These are phyloP conservation scores for Drosophila leontia DNA, from an alignment of 1,140 invertebrate genomes.

Conservation along the genomic window DNA sequence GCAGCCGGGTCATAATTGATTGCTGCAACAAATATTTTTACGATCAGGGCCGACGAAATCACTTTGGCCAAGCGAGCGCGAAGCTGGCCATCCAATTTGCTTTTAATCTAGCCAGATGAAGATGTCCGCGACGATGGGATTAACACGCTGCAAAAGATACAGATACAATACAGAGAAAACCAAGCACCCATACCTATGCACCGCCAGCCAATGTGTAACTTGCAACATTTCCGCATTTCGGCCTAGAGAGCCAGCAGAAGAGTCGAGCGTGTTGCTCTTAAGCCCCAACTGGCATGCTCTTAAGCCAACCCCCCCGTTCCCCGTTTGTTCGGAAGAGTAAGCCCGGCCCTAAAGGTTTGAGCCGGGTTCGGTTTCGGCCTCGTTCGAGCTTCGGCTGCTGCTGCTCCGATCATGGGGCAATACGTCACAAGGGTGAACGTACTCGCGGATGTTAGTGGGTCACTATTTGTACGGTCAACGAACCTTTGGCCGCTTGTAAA, in stretches of 20 bases:
- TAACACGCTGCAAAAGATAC: slow-evolving; percentile 45
- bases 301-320: slow-evolving; percentile 45
- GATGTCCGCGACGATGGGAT: slow-evolving; percentile 67
- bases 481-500: slow-evolving; percentile 85
- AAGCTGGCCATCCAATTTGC: slow-evolving; percentile 55
- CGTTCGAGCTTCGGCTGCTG: slow-evolving; percentile 39
- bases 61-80: slow-evolving; percentile 41
- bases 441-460: slow-evolving; percentile 85
- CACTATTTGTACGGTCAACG: slow-evolving; percentile 85
- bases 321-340: slow-evolving; percentile 29
- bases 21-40: slow-evolving; percentile 49
- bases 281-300: slow-evolving; percentile 44
- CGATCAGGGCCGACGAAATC: slow-evolving; percentile 46
- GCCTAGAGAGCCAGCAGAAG: slow-evolving; percentile 14
- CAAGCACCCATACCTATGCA: slow-evolving; percentile 6
- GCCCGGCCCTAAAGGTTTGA: slow-evolving; percentile 65
- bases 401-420: slow-evolving; percentile 79
- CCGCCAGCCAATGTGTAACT: slow-evolving; percentile 37
- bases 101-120: slow-evolving; percentile 70
- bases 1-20: slow-evolving; percentile 43
- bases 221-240: slow-evolving; percentile 78
- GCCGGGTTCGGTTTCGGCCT: slow-evolving; percentile 67
- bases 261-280: slow-evolving; percentile 52
- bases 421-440: slow-evolving; percentile 85
- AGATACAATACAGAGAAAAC: slow-evolving; percentile 10